Evolutionary conservation across 2,888 invertebrate genomes (phyloP).

Genomic region (Patella pellucida): DNA sequence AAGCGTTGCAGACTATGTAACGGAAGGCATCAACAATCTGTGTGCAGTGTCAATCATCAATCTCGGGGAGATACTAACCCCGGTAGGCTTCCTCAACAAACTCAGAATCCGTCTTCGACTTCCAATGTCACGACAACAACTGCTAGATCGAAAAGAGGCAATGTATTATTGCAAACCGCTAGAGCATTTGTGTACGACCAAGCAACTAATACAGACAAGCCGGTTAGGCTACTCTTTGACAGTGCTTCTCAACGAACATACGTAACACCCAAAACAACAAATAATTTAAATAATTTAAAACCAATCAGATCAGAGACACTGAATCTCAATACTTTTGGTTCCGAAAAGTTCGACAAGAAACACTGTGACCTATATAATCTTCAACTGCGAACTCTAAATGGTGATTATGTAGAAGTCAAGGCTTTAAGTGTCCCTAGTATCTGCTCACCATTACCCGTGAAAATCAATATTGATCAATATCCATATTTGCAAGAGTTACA

Average conservation of each 20-base stretch:
- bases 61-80: neutral
- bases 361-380: too few species aligned
- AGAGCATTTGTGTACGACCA: neutral
- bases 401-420: neutral
- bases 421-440: neutral
- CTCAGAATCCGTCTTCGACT: neutral
- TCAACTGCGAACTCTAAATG: too few species aligned
- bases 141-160: neutral
- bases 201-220: too few species aligned
- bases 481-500: neutral
- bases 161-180: constrained; percentile 15
- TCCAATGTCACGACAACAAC: constrained; percentile 7
- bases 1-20: neutral
- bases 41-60: neutral
- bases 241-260: too few species aligned
- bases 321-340: too few species aligned
- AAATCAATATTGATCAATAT: neutral
- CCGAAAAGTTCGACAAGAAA: too few species aligned
- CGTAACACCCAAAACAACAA: too few species aligned
- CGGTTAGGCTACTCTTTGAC: too few species aligned
- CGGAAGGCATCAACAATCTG: constrained; percentile 1
- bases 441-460: neutral
- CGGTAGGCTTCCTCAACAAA: neutral
- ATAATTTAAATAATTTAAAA: too few species aligned
- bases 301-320: too few species aligned